These are phyloP conservation scores for Halichoerus grypus DNA, from an alignment of 2,113 vertebrate genomes.

Conservation along the genomic window DNA sequence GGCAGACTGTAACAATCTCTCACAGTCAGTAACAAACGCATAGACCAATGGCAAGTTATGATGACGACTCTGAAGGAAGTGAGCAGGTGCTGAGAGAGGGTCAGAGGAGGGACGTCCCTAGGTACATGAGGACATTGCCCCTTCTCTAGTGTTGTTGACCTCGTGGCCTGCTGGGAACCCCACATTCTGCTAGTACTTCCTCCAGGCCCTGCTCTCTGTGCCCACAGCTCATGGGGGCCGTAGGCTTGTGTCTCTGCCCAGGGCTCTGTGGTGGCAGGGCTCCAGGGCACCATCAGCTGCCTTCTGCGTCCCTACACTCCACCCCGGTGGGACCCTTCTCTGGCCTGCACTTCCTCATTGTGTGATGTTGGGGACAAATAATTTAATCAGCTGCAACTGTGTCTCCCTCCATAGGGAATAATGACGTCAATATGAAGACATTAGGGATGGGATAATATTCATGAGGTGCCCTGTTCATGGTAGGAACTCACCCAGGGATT, in stretches of 20 bases:
- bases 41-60: neutral
- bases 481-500: neutral
- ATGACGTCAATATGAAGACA: neutral
- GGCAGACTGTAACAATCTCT: neutral
- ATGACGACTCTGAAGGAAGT: neutral
- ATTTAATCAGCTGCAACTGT: neutral
- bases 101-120: neutral
- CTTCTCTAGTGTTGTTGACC: neutral
- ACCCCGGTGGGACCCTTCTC: neutral
- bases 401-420: neutral
- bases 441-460: neutral
- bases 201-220: neutral
- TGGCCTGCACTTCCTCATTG: neutral
- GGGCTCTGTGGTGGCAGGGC: neutral
- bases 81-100: neutral
- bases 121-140: neutral
- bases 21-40: neutral
- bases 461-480: fast-evolving
- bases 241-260: neutral
- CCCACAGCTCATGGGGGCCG: neutral
- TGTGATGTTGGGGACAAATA: neutral
- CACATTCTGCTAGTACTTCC: neutral
- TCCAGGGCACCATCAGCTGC: neutral
- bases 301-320: neutral
- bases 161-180: neutral